Conservation (phyloP, 2,113 vertebrate species). For the Peromyscus polionotus region DNA sequence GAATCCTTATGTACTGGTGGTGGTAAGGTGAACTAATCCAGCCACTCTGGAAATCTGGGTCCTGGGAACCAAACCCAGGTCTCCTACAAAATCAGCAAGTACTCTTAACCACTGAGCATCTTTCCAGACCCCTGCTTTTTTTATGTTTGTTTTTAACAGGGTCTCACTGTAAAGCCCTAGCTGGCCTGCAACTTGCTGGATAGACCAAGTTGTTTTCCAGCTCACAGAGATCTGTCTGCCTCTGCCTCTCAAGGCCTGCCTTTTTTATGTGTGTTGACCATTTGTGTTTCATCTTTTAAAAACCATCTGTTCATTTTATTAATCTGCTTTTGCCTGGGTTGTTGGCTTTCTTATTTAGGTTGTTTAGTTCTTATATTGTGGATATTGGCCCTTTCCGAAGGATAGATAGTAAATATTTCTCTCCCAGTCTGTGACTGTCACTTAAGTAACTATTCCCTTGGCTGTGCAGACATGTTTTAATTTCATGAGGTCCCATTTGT, state of each 20-base stretch:
- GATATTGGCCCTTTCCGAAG: not conserved
- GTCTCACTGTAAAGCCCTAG: not conserved
- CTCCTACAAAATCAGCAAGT: too few species aligned
- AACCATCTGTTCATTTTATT: not conserved
- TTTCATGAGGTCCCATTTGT: not conserved
- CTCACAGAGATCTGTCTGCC: not conserved
- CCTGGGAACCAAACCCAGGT: too few species aligned
- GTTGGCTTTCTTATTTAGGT: not conserved
- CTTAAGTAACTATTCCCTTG: not conserved
- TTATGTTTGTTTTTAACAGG: not conserved
- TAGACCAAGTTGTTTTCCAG: not conserved
- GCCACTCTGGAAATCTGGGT: too few species aligned
- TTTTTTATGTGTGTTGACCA: not conserved
- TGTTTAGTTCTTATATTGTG: too few species aligned
- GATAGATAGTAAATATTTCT: not conserved
- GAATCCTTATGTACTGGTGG: too few species aligned
- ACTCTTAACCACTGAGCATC: too few species aligned
- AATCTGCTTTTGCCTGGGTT: not conserved
- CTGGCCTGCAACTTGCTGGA: not conserved
- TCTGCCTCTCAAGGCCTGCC: not conserved
- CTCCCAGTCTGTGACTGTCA: not conserved
- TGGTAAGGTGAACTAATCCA: too few species aligned
- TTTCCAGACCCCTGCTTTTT: not conserved
- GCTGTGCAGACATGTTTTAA: not conserved
- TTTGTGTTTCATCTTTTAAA: not conserved